Percentiles rank a stretch among this genome's conserved stretches.
Conservation (phyloP, 2,113 vertebrate species). For the Plotosus lineatus region DNA sequence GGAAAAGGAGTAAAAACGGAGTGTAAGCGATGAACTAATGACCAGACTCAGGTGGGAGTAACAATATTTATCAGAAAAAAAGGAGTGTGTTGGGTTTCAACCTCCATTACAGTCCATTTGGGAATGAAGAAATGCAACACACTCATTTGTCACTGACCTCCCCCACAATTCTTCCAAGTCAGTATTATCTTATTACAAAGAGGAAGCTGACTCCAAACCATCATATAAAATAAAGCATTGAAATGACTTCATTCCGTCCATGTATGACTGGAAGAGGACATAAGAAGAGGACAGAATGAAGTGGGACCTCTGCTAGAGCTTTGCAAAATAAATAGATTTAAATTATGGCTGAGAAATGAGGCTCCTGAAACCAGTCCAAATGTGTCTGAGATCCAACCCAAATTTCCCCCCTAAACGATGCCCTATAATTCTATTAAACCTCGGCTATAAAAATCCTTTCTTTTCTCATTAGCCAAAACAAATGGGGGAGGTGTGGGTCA, state of each 20-base stretch:
- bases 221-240: slow-evolving; percentile 31
- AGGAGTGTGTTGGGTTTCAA: slow-evolving; percentile 45
- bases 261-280: slow-evolving; percentile 25
- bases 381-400: slow-evolving; percentile 46
- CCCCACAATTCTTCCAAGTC: slow-evolving; percentile 39
- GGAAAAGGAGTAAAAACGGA: slow-evolving; percentile 73
- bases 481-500: slow-evolving; percentile 65
- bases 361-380: slow-evolving; percentile 46
- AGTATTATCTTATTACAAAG: slow-evolving; percentile 39
- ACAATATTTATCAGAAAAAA: slow-evolving; percentile 53
- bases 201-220: slow-evolving; percentile 43
- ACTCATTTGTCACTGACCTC: slow-evolving; percentile 40
- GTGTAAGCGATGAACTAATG: slow-evolving; percentile 72
- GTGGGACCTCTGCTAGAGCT: slow-evolving; percentile 28
- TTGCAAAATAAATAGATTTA: slow-evolving; percentile 45
- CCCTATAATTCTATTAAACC: slow-evolving; percentile 46
- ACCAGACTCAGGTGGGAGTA: slow-evolving; percentile 67
- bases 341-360: slow-evolving; percentile 32
- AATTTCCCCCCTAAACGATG: slow-evolving; percentile 27
- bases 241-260: not conserved
- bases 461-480: slow-evolving; percentile 49
- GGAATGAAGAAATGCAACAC: slow-evolving; percentile 47
- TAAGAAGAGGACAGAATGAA: slow-evolving; percentile 3
- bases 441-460: slow-evolving; percentile 49
- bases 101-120: slow-evolving; percentile 44